Conservation (phyloP, 2,888 invertebrate species). For the Oligia strigilis region DNA sequence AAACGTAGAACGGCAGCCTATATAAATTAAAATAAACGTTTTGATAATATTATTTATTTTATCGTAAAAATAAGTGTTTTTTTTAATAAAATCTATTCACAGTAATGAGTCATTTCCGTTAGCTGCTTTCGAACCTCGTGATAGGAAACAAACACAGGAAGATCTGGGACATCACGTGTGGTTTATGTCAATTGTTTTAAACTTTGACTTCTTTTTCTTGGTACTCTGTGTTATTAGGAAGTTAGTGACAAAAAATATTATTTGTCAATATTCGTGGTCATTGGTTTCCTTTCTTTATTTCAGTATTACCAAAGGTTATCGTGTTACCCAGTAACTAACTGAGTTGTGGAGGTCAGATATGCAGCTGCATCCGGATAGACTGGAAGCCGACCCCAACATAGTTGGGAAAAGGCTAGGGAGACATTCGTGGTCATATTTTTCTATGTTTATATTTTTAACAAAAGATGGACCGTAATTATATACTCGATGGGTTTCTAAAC, state of each 20-base stretch:
- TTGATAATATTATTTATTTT: not conserved
- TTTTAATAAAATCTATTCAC: not conserved
- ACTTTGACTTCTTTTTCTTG: not conserved
- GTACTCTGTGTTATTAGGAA: not conserved
- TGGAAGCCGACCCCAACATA: not conserved
- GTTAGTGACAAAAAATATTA: not conserved
- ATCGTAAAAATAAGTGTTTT: conserved; percentile 2
- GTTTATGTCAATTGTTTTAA: not conserved
- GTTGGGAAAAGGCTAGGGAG: not conserved
- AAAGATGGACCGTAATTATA: not conserved
- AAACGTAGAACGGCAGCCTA: too few relatives aligned
- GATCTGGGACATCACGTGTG: not conserved
- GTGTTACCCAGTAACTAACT: not conserved
- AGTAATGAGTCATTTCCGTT: conserved; percentile 4
- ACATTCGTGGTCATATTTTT: not conserved
- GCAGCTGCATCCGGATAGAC: not conserved
- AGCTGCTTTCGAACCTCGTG: not conserved
- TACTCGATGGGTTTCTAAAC: not conserved
- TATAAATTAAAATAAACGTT: not conserved
- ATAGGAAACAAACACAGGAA: not conserved
- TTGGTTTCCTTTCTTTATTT: not conserved
- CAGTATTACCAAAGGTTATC: not conserved
- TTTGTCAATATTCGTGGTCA: not conserved
- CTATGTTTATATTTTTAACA: not conserved
- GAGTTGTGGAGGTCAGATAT: not conserved